phyloP scores from a whole-genome alignment of 1,140 invertebrate species.

The Adoxophyes honmai region DNA sequence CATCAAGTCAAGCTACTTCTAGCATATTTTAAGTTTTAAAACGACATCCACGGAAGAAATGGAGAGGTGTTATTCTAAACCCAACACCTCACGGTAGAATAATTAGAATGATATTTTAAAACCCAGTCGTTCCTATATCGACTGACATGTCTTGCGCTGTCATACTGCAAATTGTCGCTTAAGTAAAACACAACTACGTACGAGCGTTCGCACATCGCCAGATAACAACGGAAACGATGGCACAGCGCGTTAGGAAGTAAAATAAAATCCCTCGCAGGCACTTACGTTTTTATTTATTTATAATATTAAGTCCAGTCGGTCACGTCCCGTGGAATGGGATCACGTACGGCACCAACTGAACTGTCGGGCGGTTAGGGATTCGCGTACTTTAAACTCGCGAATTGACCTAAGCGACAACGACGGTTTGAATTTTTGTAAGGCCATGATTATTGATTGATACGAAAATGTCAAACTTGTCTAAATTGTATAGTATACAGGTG shows the following conservation, averaged over 20 bases:
- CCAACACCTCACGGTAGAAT: no score
- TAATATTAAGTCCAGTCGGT: conserved; percentile 36
- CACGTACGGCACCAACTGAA: conserved; percentile 52
- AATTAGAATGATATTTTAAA: no score
- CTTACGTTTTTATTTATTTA: conserved; percentile 28
- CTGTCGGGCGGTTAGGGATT: no score
- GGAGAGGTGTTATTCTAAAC: no score
- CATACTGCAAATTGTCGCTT: background rate
- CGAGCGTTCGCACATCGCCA: background rate
- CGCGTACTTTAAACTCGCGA: conserved; percentile 25
- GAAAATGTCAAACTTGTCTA: no score
- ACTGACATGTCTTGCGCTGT: background rate
- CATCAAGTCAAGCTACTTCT: no score
- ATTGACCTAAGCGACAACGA: conserved; percentile 20
- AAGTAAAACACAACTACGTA: background rate
- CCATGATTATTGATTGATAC: no score
- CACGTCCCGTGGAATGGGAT: conserved; percentile 56
- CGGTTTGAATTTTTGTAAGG: conserved; percentile 37
- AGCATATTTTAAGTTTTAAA: no score
- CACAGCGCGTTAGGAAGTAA: background rate
- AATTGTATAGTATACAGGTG: no score
- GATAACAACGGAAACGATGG: background rate
- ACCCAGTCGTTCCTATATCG: background rate
- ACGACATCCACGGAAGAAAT: no score
- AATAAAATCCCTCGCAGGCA: conserved; percentile 7